Evolutionary conservation across 2,888 invertebrate genomes (phyloP), one percentile per base, ranked within the genome.

Genomic region (Brachypterus glaber): DNA sequence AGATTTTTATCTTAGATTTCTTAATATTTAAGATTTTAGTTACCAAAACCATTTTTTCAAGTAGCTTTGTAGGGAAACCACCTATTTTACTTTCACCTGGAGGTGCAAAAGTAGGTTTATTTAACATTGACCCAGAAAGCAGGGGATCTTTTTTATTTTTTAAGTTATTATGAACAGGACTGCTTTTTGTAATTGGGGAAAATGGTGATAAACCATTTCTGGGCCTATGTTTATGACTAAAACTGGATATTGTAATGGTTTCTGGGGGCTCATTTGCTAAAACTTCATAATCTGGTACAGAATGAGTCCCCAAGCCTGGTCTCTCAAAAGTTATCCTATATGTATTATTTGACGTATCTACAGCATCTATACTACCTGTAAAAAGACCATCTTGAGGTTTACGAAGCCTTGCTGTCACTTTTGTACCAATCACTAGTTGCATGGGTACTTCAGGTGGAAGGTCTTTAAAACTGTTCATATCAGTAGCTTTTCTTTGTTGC

Each of bases 201-300:
- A 44, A 49, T 5, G 48, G 41, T 4, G 51, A 39, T 46, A 72
- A 63, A 12, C 76, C 70, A 55, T 76, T 76, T 34, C 81, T 72
- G 3, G 85, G 82, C 44, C 86, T 74, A 53, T 84, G 83, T 55
- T 84, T 83, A 54, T 83, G 82, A 45, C 83, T 78, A 57, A 92
- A 83, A 45, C 84, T 85, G 25, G 84, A 78, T 26, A 93, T 70
- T 33, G 87, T 82, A 54, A 95, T 81, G 15, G 91, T 92, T 60
- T 95, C 95, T 29, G 88, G 85, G 29, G 84, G 79, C 53, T 92
- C 92, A 63, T 90, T 90, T 2, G 91, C 90, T 62, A 93, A 71
- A 45, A 96, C 95, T 75, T 96, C 96, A 69, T 83, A 92, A 68
- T 97, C 96, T 14, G 92, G 92, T 44, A 96, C 88, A 36, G 93